Base-by-base conservation (phyloP, 1,140 invertebrate genomes). In the Caenorhabditis inopinata region DNA sequence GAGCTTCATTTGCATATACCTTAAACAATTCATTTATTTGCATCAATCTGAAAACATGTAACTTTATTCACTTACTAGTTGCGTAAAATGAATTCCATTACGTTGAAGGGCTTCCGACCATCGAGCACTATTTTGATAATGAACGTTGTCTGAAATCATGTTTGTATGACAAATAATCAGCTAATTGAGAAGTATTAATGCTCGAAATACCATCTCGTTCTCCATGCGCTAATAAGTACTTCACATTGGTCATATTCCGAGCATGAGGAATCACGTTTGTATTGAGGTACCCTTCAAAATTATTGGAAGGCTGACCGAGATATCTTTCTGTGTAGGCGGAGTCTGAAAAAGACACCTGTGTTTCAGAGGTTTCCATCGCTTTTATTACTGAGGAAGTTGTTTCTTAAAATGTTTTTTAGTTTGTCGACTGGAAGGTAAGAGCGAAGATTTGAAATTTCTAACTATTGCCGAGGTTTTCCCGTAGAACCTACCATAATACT, bases 251-350 rank as follows among this genome's bases (percentile, higher is more conserved):
- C 29, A 87, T 7, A 21, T 75, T 75, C 18, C 74, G 23, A 32
- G 74, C 47, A 18, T 75, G 74, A 48, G 42, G 47, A n/a, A 75
- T 47, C 18, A 51, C 45, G 16, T 49, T 32, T 23, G 45, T 47
- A 45, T 75, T 75, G 4, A 27, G 48, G 18, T 76, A 74, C 4
- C 84, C 84, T 53, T 85, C 80, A 12, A 80, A 85, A 25, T 87
- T 83, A 23, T 81, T 49, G 14, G 38, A 25, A n/a, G 74, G 80
- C 48, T 80, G 46, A 2, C 87, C 87, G 84, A 88, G 86, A 78
- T 88, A 88, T 32, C 87, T 46, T 80, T 88, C 87, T 12, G 87
- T 88, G 79, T 88, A 88, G 12, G 85, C 87, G 5, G 86, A 87
- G 73, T 88, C 87, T 88, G 38, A 58, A 85, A 78, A 35, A 25